phyloP scores from a whole-genome alignment of 2,888 invertebrate genomes.

The Stictocephala bisonia region DNA sequence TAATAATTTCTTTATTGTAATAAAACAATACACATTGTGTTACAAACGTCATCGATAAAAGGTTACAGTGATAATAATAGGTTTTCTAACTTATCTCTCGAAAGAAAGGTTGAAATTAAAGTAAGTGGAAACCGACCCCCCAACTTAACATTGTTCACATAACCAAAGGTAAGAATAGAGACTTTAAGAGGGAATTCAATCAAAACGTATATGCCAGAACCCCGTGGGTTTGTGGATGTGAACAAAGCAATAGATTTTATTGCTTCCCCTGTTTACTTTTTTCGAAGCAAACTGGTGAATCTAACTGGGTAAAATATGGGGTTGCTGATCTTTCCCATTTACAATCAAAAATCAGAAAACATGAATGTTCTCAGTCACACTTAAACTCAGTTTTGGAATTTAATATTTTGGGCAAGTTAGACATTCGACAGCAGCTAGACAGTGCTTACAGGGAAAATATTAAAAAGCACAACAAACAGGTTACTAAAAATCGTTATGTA shows the following conservation, averaged over 20 bases:
- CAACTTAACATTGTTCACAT: conserved; percentile 10
- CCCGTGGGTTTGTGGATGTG: conserved; percentile 38
- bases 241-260: conserved; percentile 29
- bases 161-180: background rate
- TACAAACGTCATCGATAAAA: too few species aligned
- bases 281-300: conserved; percentile 1
- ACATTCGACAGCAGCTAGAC: conserved; percentile 24
- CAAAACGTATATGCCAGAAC: background rate
- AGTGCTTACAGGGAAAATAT: conserved; percentile 20
- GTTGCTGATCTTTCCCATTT: conserved; percentile 32
- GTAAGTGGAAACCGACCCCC: conserved; percentile 18
- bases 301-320: conserved; percentile 28
- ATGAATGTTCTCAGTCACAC: conserved; percentile 17
- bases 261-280: conserved; percentile 35
- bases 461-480: conserved; percentile 33
- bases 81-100: background rate
- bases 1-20: too few species aligned
- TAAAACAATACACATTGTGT: too few species aligned
- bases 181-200: conserved; percentile 7
- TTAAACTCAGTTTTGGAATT: conserved; percentile 31
- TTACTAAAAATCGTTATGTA: conserved; percentile 23
- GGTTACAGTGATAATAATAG: too few species aligned
- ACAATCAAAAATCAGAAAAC: conserved; percentile 27
- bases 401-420: conserved; percentile 34
- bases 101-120: background rate